Percentiles rank a stretch among this genome's conserved stretches.
Evolutionary conservation across 2,888 invertebrate genomes (phyloP).

Genomic region (Pedicia rivosa): DNA sequence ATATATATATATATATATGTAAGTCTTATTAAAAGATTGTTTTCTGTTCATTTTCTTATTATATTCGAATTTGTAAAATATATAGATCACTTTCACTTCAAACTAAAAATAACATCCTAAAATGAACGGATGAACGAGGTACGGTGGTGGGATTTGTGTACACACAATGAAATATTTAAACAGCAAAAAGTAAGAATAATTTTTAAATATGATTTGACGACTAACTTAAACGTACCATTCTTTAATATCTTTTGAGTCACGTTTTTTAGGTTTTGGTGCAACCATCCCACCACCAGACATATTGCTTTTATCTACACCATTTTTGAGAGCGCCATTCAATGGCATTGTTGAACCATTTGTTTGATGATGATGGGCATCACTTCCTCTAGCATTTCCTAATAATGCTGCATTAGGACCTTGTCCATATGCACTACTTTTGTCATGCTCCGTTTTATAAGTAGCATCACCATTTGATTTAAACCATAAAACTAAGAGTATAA

Average conservation of each 20-base stretch:
- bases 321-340: constrained; percentile 32
- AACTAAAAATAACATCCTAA: too few relatives aligned
- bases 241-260: constrained; percentile 77
- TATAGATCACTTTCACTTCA: too few relatives aligned
- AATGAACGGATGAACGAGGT: too few relatives aligned
- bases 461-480: constrained; percentile 73
- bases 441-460: constrained; percentile 87
- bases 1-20: too few relatives aligned
- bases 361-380: constrained; percentile 32
- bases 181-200: too few relatives aligned
- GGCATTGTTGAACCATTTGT: constrained; percentile 11
- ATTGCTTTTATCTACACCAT: constrained; percentile 18
- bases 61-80: too few relatives aligned
- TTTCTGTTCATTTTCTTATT: too few relatives aligned
- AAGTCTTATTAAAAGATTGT: too few relatives aligned
- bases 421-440: constrained; percentile 48
- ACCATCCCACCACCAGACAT: constrained; percentile 10
- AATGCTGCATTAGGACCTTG: constrained; percentile 68
- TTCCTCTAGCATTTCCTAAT: constrained; percentile 43
- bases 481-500: constrained; percentile 79
- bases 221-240: constrained; percentile 85
- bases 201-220: too few relatives aligned
- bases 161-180: too few relatives aligned
- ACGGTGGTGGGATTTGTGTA: too few relatives aligned
- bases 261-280: constrained; percentile 42